These are phyloP conservation scores for Amblyraja radiata DNA, from an alignment of 2,797 vertebrate species.

Conservation along the genomic window DNA sequence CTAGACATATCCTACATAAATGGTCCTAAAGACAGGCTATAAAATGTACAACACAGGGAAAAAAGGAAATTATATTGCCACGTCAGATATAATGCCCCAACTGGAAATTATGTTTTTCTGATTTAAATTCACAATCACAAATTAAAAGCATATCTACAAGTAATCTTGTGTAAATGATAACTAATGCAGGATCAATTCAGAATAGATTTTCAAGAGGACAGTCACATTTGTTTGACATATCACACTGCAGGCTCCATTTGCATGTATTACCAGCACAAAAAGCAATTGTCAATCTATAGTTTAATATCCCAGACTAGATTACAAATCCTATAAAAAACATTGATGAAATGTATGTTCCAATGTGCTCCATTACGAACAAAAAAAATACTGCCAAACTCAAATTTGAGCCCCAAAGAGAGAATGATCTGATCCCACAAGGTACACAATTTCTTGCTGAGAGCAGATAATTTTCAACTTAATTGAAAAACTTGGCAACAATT, in stretches of 20 bases:
- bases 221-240: background rate
- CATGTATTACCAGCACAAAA: background rate
- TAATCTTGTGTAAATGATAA: background rate
- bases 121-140: background rate
- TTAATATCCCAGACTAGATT: background rate
- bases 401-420: background rate
- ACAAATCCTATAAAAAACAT: background rate
- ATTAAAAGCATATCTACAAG: background rate
- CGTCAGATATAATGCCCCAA: background rate
- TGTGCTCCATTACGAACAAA: background rate
- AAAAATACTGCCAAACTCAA: background rate
- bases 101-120: background rate
- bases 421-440: background rate
- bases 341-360: background rate
- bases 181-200: background rate
- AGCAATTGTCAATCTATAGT: background rate
- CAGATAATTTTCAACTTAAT: constrained; percentile 15
- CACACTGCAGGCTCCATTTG: background rate
- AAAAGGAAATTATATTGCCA: background rate
- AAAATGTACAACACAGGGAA: background rate
- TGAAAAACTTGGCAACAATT: background rate
- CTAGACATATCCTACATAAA: background rate
- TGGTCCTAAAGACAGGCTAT: background rate
- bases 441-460: background rate
- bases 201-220: background rate